Percentiles rank a stretch among this genome's conserved stretches.
Evolutionary conservation across 2,797 vertebrate species (phyloP).

Genomic region (Chelonia mydas): DNA sequence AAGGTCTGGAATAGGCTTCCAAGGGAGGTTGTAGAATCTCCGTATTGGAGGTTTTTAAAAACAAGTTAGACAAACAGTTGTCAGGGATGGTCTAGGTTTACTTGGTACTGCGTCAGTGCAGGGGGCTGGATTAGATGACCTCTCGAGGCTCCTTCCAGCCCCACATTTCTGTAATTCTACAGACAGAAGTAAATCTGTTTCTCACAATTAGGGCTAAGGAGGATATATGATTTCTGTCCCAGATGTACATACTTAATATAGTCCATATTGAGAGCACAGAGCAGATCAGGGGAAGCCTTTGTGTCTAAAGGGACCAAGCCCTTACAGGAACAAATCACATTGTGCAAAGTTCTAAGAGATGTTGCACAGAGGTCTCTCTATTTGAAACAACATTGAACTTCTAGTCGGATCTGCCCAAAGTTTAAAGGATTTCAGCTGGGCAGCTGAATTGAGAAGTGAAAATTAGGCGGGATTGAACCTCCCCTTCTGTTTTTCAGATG

Average conservation of each 20-base stretch:
- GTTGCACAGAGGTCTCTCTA: neutral
- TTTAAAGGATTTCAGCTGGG: conserved; percentile 5
- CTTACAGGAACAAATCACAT: neutral
- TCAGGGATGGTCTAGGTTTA: neutral
- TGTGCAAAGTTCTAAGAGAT: neutral
- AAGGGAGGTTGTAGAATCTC: neutral
- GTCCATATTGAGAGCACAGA: neutral
- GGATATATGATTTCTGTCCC: neutral
- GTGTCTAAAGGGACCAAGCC: neutral
- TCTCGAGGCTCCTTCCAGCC: neutral
- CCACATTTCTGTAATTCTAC: neutral
- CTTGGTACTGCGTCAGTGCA: neutral
- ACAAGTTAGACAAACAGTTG: neutral
- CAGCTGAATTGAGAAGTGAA: neutral
- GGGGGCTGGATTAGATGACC: too few species aligned
- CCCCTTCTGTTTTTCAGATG: conserved; percentile 69
- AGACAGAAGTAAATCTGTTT: neutral
- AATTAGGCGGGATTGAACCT: conserved; percentile 56
- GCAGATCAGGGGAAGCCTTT: neutral
- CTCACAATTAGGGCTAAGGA: neutral
- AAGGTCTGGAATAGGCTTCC: neutral
- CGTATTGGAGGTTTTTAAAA: neutral
- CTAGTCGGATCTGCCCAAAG: neutral
- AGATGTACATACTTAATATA: neutral
- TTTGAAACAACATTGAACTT: neutral